These are phyloP conservation scores for Bufo gargarizans DNA, from an alignment of 2,113 vertebrate species.

Conservation along the genomic window DNA sequence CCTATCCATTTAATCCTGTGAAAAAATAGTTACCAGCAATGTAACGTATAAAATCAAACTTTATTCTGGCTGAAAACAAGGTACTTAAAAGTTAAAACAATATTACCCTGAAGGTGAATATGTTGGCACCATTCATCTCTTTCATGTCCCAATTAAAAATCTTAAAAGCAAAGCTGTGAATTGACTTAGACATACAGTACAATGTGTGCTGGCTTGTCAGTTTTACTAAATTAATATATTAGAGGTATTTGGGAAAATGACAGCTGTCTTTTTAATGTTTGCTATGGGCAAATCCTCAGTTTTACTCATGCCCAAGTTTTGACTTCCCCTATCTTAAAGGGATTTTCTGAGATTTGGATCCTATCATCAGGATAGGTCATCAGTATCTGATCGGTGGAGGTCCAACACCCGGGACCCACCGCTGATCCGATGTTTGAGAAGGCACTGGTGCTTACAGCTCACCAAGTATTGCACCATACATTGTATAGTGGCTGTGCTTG, in stretches of 20 bases:
- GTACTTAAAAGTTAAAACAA: constrained; percentile 17
- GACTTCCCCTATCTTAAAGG: no score
- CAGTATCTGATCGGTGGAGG: no score
- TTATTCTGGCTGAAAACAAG: constrained; percentile 7
- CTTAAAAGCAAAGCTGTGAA: not conserved
- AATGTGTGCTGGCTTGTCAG: not conserved
- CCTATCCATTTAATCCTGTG: not conserved
- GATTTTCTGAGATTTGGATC: no score
- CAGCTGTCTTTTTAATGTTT: not conserved
- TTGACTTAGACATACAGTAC: not conserved
- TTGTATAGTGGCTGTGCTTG: no score
- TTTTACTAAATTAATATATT: not conserved
- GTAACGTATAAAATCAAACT: not conserved
- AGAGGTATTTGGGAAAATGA: not conserved
- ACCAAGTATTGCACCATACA: no score
- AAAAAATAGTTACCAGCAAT: constrained; percentile 21
- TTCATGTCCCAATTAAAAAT: not conserved
- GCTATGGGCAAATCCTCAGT: not conserved
- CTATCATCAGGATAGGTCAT: no score
- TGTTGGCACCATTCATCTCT: constrained; percentile 14
- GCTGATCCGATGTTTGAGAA: no score
- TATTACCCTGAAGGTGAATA: constrained; percentile 23
- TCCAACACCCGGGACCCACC: no score
- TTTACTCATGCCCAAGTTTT: no score
- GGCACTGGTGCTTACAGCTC: no score